These are phyloP conservation scores for Eurytoma adleriae DNA, from an alignment of 2,888 invertebrate species.

Conservation along the genomic window DNA sequence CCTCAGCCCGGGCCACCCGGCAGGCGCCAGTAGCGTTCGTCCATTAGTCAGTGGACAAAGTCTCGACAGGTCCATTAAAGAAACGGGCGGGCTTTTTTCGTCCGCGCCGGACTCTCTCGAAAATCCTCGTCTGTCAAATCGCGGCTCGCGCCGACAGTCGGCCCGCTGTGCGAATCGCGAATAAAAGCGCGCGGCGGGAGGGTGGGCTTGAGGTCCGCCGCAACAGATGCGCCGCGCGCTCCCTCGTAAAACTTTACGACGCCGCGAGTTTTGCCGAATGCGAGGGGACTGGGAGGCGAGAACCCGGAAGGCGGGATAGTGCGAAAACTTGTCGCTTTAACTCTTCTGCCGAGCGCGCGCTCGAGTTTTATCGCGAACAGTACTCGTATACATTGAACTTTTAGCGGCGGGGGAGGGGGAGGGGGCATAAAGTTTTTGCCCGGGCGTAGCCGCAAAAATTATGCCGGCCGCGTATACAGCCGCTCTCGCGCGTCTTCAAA, in stretches of 20 bases:
- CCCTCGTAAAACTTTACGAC: slow-evolving; percentile 40
- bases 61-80: too few species aligned
- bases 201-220: neutral
- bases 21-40: too few species aligned
- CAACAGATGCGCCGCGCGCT: slow-evolving; percentile 37
- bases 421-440: slow-evolving; percentile 1
- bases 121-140: slow-evolving; percentile 25
- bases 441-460: slow-evolving; percentile 3
- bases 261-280: slow-evolving; percentile 25
- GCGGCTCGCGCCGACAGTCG: neutral
- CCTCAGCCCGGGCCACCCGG: too few species aligned
- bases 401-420: neutral
- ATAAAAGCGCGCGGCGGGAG: neutral
- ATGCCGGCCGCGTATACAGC: neutral
- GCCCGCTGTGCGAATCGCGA: neutral
- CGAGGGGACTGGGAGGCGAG: neutral
- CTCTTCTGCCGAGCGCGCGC: neutral
- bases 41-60: too few species aligned
- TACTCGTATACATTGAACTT: neutral
- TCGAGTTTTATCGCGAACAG: slow-evolving; percentile 25
- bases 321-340: slow-evolving; percentile 32
- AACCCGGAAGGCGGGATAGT: neutral
- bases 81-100: too few species aligned
- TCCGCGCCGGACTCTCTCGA: neutral
- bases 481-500: too few species aligned